phyloP scores from a whole-genome alignment of 1,140 invertebrate genomes.

The Tenebrio molitor region DNA sequence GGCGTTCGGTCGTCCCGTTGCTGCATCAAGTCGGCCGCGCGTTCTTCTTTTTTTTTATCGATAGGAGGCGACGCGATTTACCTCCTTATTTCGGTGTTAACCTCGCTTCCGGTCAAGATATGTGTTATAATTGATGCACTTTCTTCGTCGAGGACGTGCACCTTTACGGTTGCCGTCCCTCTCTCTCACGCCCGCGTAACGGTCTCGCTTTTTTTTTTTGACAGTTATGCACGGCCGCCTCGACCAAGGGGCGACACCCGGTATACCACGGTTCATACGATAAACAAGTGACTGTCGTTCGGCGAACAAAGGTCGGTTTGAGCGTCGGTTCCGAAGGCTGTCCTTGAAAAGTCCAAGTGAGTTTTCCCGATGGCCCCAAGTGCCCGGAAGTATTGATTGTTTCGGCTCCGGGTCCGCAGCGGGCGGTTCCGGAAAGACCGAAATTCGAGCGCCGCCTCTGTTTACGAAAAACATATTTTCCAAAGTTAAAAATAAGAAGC shows the following conservation, averaged over 20 bases:
- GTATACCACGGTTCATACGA: no score
- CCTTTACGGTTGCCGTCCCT: neutral
- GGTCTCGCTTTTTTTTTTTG: no score
- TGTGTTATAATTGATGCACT: neutral
- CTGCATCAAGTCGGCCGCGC: no score
- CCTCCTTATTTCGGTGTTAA: neutral
- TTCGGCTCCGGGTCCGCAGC: neutral
- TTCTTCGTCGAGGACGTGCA: neutral
- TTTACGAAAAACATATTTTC: neutral
- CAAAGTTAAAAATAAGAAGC: neutral
- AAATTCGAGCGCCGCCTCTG: no score
- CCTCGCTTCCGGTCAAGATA: neutral
- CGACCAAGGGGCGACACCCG: no score
- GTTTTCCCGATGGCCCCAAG: neutral
- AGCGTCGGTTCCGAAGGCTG: neutral
- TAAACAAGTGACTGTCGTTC: no score
- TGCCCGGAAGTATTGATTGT: conserved; percentile 1
- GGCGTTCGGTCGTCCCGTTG: neutral
- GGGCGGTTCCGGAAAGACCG: no score
- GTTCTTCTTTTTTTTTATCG: no score
- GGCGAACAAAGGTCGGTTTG: no score
- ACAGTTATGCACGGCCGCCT: no score
- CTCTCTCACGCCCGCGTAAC: no score
- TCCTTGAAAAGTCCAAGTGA: neutral
- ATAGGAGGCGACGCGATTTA: no score